A percentile compares a stretch with the other conserved stretches of the same genome.
phyloP scores from a whole-genome alignment of 2,113 vertebrate genomes.

The Polypterus bichir region DNA sequence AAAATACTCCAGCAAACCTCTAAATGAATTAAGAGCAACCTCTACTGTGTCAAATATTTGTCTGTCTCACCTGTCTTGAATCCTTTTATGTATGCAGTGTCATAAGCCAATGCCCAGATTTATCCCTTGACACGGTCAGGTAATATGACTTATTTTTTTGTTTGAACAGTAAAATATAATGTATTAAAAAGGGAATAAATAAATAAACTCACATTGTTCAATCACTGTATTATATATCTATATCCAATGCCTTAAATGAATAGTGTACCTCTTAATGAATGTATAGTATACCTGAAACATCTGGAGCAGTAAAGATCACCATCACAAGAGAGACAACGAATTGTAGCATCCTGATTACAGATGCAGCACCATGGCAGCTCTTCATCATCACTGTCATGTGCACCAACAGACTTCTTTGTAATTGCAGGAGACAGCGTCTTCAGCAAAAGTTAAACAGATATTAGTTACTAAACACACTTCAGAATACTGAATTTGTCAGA shows the following conservation, averaged over 20 bases:
- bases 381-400: slow-evolving; percentile 54
- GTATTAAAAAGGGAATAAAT: background rate
- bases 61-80: background rate
- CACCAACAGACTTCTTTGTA: background rate
- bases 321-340: slow-evolving; percentile 78
- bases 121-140: too few species aligned
- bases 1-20: too few species aligned
- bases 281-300: slow-evolving; percentile 69
- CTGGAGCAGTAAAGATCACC: slow-evolving; percentile 82
- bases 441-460: background rate
- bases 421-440: slow-evolving; percentile 13
- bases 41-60: background rate
- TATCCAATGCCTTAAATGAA: background rate
- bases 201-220: background rate
- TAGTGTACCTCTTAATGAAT: background rate
- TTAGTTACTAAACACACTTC: too few species aligned
- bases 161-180: too few species aligned
- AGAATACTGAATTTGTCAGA: too few species aligned
- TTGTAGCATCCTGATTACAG: slow-evolving; percentile 73
- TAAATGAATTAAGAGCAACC: too few species aligned
- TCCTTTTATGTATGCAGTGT: too few species aligned
- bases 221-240: background rate
- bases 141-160: too few species aligned
- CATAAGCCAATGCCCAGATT: too few species aligned
- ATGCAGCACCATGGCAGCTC: slow-evolving; percentile 96